These are phyloP conservation scores for Chrysaora quinquecirrha DNA, from an alignment of 30 jellyfish, hydroid and myxozoan species.

Conservation along the genomic window DNA sequence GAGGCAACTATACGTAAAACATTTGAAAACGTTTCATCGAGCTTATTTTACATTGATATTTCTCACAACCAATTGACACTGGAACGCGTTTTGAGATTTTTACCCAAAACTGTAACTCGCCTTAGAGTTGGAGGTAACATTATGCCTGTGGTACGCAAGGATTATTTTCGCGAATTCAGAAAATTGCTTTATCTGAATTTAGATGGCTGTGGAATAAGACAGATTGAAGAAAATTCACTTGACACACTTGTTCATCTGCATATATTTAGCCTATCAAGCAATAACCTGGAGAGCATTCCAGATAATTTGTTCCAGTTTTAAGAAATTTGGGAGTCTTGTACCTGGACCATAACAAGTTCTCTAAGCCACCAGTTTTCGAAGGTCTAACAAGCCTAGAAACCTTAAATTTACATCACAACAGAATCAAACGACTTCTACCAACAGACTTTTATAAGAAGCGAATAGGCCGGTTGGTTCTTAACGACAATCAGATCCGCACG, in stretches of 20 bases:
- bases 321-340: neutral
- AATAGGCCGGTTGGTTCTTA: neutral
- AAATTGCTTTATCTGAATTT: neutral
- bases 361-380: neutral
- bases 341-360: slow-evolving; percentile 7
- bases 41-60: neutral
- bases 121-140: slow-evolving; percentile 9
- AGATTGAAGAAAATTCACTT: slow-evolving; percentile 19
- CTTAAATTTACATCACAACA: neutral
- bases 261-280: neutral
- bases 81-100: neutral
- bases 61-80: neutral
- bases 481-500: neutral
- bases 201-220: neutral
- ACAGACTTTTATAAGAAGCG: neutral
- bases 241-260: neutral
- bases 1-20: neutral
- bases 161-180: neutral
- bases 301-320: neutral
- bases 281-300: slow-evolving; percentile 2
- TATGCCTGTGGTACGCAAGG: neutral
- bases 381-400: neutral
- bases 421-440: neutral
- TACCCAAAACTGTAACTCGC: neutral
- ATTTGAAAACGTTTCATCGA: neutral